Percentiles rank a stretch among this genome's conserved stretches.
Evolutionary conservation across 1,140 invertebrate species (phyloP).

Genomic region (Xylocopa sonorina): DNA sequence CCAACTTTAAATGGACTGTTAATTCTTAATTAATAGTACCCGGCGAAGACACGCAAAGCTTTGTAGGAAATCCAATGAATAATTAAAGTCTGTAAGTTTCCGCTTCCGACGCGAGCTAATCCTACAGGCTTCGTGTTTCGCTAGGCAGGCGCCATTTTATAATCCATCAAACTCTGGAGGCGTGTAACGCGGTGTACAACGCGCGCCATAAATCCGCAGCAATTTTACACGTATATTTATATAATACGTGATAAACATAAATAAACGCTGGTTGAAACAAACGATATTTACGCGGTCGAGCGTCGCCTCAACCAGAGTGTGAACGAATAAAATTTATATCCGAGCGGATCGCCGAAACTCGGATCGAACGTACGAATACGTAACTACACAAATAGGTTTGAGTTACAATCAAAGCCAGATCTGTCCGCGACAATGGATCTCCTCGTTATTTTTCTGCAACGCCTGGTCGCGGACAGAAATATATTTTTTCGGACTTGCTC

Average conservation of each 20-base stretch:
- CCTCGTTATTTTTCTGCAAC: constrained; percentile 2
- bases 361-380: constrained; percentile 16
- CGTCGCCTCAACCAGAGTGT: not conserved
- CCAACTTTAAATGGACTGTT: not conserved
- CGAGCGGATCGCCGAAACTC: constrained; percentile 3
- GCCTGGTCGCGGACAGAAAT: not conserved
- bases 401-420: constrained; percentile 17
- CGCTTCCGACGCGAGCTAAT: no score
- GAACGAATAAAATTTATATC: constrained; percentile 16
- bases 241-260: no score
- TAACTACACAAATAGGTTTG: constrained; percentile 6
- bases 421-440: not conserved
- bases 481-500: not conserved
- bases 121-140: no score
- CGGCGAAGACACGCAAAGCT: not conserved
- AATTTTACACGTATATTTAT: not conserved
- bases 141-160: no score
- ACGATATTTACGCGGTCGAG: not conserved
- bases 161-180: not conserved
- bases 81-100: not conserved
- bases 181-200: not conserved
- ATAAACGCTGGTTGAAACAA: not conserved
- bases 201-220: not conserved
- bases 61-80: not conserved
- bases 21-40: not conserved